A percentile compares a stretch with the other conserved stretches of the same genome.
These are phyloP conservation scores for Phoenicopterus ruber DNA, from an alignment of 2,113 vertebrate genomes.

Conservation along the genomic window DNA sequence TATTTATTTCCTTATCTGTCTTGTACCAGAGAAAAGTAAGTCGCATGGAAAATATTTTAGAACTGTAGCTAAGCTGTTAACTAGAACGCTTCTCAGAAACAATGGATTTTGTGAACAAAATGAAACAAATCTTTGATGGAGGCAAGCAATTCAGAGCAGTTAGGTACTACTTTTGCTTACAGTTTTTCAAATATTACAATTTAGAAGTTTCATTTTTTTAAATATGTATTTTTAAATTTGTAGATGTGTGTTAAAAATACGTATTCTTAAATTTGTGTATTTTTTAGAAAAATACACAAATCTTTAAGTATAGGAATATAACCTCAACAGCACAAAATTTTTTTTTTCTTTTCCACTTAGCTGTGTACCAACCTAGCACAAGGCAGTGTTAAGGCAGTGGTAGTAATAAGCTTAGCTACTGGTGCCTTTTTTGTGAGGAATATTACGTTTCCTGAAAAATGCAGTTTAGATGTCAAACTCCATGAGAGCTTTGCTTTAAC, in stretches of 20 bases:
- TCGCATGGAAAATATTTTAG: slow-evolving; percentile 21
- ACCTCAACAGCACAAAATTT: neutral
- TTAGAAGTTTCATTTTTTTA: neutral
- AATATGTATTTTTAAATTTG: neutral
- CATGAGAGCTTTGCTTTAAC: neutral
- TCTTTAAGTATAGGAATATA: neutral
- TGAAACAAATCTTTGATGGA: neutral
- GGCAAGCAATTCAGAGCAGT: neutral
- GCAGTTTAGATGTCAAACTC: neutral
- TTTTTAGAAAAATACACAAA: neutral
- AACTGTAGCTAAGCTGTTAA: slow-evolving; percentile 23
- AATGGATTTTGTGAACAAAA: neutral
- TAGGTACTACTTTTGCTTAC: neutral
- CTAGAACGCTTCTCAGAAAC: slow-evolving; percentile 11
- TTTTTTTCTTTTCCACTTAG: neutral
- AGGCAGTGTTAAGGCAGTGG: neutral
- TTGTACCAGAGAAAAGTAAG: slow-evolving; percentile 14
- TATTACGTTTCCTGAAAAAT: neutral
- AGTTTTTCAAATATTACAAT: neutral
- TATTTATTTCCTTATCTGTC: slow-evolving; percentile 47
- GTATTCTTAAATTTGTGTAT: neutral
- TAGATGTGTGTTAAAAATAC: neutral
- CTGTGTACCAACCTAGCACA: neutral
- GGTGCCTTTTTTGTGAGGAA: neutral
- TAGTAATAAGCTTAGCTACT: neutral